Conservation (phyloP, 2,797 vertebrate species). For the Chrysocyon brachyurus region DNA sequence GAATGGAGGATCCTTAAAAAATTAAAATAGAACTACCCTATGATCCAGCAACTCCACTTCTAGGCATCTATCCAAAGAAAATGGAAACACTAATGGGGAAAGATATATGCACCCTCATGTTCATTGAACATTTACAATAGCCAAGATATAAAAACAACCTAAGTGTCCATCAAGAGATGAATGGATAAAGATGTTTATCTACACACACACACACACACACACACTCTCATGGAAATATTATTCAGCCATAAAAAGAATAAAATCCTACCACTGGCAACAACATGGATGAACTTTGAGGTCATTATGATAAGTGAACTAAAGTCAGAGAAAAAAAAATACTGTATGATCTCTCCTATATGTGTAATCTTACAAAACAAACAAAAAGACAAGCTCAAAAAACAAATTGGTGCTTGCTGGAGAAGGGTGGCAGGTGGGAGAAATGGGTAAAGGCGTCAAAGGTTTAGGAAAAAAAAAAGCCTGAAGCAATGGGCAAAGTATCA, state of each 20-base stretch:
- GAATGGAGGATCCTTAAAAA: not conserved
- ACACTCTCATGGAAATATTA: not conserved
- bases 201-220: not conserved
- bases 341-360: not conserved
- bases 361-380: not conserved
- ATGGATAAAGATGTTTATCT: not conserved
- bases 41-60: not conserved
- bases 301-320: not conserved
- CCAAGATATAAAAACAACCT: not conserved
- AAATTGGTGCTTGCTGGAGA: not conserved
- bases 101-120: not conserved
- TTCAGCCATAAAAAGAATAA: not conserved
- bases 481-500: not conserved
- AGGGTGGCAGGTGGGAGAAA: not conserved
- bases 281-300: not conserved
- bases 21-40: not conserved
- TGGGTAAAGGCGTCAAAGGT: not conserved
- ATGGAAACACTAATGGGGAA: not conserved
- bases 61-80: not conserved
- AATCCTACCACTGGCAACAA: not conserved
- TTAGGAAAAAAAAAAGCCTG: not conserved
- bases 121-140: not conserved
- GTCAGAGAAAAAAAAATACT: not conserved
- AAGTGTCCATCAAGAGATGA: not conserved
- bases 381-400: not conserved